Evolutionary conservation across 2,888 invertebrate species (phyloP).

Genomic region (Caenorhabditis afra): DNA sequence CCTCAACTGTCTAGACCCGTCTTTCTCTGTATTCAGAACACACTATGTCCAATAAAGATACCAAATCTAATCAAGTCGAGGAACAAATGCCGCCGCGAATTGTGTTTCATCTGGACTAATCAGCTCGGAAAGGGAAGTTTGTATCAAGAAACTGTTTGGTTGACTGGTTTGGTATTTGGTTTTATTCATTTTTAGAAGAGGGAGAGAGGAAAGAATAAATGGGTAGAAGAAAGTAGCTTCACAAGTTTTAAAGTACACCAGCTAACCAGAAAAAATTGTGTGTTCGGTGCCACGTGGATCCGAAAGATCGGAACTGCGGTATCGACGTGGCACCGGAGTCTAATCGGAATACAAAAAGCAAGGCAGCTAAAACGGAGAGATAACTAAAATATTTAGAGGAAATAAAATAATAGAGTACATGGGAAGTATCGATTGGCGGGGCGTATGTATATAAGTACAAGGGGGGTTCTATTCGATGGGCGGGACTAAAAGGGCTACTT

Average conservation of each 20-base stretch:
- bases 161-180: too few species aligned
- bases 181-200: conserved; percentile 19
- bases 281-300: conserved; percentile 4
- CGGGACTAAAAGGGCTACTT: conserved; percentile 45
- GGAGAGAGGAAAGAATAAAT: conserved; percentile 47
- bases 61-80: too few species aligned
- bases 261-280: conserved; percentile 54
- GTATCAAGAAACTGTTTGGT: too few species aligned
- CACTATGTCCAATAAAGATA: too few species aligned
- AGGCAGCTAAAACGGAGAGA: conserved; percentile 16
- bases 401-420: conserved; percentile 44
- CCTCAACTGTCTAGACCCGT: too few species aligned
- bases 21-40: too few species aligned
- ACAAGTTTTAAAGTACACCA: conserved; percentile 54
- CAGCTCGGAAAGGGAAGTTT: too few species aligned
- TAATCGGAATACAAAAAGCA: conserved; percentile 22
- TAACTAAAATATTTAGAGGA: conserved; percentile 38
- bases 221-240: conserved; percentile 46
- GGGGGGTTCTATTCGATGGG: conserved; percentile 19
- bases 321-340: background rate
- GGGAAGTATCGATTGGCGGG: background rate
- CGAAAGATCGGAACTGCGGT: background rate
- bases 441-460: conserved; percentile 33
- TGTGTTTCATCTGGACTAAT: too few species aligned
- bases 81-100: too few species aligned